Conservation (phyloP, 2,797 vertebrate species). For the Bucorvus abyssinicus region DNA sequence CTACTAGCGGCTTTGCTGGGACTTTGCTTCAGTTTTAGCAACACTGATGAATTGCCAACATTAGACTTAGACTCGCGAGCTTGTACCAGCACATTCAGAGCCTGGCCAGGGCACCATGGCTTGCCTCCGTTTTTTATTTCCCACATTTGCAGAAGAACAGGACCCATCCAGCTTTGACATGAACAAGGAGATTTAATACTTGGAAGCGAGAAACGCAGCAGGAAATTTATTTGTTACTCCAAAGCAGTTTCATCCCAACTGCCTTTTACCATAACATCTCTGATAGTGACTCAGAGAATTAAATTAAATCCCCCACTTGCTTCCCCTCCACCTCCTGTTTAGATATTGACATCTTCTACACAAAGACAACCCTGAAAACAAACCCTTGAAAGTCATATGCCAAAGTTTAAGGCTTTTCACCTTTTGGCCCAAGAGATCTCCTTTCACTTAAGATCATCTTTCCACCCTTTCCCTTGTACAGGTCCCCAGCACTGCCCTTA, state of each 20-base stretch:
- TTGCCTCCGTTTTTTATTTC: background rate
- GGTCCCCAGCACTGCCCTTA: background rate
- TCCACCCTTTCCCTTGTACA: background rate
- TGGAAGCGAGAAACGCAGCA: background rate
- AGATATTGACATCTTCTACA: background rate
- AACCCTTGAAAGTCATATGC: background rate
- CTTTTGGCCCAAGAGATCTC: background rate
- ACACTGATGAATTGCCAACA: background rate
- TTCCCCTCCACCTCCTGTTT: background rate
- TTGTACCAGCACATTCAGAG: accelerated
- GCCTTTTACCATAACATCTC: background rate
- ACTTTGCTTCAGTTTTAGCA: background rate
- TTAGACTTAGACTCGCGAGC: background rate
- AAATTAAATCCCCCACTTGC: background rate
- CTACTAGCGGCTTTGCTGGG: background rate
- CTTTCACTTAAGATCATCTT: background rate
- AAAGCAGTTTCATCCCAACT: background rate
- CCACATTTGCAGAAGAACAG: background rate
- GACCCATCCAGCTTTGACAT: background rate
- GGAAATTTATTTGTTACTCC: background rate
- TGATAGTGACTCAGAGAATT: background rate
- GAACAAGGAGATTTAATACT: background rate
- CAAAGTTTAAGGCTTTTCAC: background rate
- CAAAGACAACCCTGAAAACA: background rate
- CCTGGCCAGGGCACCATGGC: background rate